Percentiles rank a stretch among this genome's conserved stretches.
Evolutionary conservation across 1,140 invertebrate genomes (phyloP).

Genomic region (Drosophila persimilis): DNA sequence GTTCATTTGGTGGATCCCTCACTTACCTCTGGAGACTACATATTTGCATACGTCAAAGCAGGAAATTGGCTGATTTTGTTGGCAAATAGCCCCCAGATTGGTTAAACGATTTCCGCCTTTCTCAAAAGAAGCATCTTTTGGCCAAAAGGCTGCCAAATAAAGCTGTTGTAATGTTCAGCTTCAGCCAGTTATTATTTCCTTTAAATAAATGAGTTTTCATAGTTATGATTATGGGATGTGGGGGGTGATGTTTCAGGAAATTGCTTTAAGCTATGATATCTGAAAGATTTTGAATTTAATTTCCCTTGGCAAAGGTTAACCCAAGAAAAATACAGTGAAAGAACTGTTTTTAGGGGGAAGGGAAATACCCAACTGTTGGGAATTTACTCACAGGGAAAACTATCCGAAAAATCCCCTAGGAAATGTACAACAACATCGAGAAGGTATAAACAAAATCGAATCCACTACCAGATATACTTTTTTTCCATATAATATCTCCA

Average conservation of each 20-base stretch:
- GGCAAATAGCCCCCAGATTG: constrained; percentile 12
- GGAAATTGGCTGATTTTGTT: constrained; percentile 32
- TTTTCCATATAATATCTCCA: no score
- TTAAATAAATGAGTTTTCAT: background rate
- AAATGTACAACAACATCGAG: constrained; percentile 40
- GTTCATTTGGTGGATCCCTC: constrained; percentile 4
- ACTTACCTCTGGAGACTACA: background rate
- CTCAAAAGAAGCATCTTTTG: background rate
- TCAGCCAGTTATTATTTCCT: background rate
- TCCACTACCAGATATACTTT: no score
- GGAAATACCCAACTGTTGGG: no score
- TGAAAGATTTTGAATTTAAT: background rate
- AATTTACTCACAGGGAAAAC: no score
- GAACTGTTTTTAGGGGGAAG: no score
- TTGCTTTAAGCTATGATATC: background rate
- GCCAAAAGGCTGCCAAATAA: background rate
- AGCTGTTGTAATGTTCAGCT: background rate
- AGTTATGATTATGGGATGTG: constrained; percentile 1
- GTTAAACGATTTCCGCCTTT: constrained; percentile 16
- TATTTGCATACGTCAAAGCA: constrained; percentile 1
- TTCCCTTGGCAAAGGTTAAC: no score
- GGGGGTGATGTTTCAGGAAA: no score
- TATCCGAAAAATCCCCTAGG: no score
- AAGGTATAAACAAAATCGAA: background rate
- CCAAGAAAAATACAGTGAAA: no score